Percentiles rank a stretch among this genome's conserved stretches.
Evolutionary conservation across 2,888 invertebrate species (phyloP).

Genomic region (Leucophora obtusa): DNA sequence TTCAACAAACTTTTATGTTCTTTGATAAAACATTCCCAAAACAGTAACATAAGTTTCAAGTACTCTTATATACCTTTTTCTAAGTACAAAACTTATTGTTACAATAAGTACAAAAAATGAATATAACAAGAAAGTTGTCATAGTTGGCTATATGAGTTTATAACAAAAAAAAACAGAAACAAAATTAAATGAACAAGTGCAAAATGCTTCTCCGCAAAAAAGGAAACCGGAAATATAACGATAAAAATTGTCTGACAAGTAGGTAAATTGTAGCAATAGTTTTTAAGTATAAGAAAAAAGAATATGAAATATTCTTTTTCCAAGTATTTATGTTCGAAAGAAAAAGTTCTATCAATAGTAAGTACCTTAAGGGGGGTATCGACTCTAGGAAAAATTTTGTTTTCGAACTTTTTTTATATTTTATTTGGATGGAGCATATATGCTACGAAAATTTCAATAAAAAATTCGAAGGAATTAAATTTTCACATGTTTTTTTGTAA

Average conservation of each 20-base stretch:
- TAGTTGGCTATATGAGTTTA: background rate
- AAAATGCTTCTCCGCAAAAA: slow-evolving; percentile 4
- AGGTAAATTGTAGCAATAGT: slow-evolving; percentile 46
- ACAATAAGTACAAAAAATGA: background rate
- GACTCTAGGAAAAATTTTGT: too few relatives aligned
- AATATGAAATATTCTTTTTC: slow-evolving; percentile 15
- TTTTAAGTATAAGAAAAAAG: slow-evolving; percentile 30
- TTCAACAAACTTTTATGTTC: background rate
- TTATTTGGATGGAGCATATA: too few relatives aligned
- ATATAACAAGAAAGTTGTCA: background rate
- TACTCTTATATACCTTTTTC: slow-evolving; percentile 10
- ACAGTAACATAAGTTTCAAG: slow-evolving; percentile 39
- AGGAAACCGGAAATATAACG: slow-evolving; percentile 41
- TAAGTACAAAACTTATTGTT: slow-evolving; percentile 1
- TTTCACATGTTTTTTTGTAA: too few relatives aligned
- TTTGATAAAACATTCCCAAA: background rate
- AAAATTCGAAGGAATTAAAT: too few relatives aligned
- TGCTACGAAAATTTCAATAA: too few relatives aligned
- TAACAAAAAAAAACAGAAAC: background rate
- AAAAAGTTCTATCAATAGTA: background rate
- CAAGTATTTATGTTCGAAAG: background rate
- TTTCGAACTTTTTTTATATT: too few relatives aligned
- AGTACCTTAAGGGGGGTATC: background rate
- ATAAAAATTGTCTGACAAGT: slow-evolving; percentile 45
- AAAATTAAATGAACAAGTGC: background rate